Base-by-base conservation (phyloP, 2,888 invertebrate genomes). In the Scaptomyza reducta region DNA sequence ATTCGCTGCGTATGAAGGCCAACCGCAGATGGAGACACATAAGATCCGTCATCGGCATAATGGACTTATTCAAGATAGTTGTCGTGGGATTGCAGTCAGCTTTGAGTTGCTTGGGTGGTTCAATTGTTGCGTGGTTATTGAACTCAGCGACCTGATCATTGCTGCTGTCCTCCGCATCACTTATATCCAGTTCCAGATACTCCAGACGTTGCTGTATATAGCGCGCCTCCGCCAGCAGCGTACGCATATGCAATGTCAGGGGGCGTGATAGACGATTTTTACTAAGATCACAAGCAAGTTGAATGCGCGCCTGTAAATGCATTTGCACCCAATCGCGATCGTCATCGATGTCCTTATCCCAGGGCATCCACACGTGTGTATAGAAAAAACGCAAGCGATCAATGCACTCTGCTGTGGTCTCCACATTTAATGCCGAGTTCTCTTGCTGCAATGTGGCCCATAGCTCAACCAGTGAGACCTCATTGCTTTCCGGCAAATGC, bases 351-450 rank as follows among this genome's bases (percentile, higher is more conserved):
- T 94, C 94, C 53, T 91, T 89, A 74, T 94, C 94, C 94, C 94
- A 94, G 0, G 94, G 94, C 93, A 94, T 93, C 92, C 94, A 93
- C 3, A 94, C 83, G 75, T 94, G 91, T 50, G 92, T 92, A 64
- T 93, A 94, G 70, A 94, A 94, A 69, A 94, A 94, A 53, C 94
- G 89, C 46, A 94, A 79, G 68, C 93, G 93, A 88, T 94, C 94
- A 14, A 94, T 89, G 56, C 93, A 92, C 73, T 93, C 93, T 0
- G 94, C 93, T 0, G 94, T 94, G 6, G 91, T 90, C 22, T 93
- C 89, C 41, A 93, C 89, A 87, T 94, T 93, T 13, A 94, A 70
- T 1, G 89, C 93, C 1, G 90, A 65, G 59, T 93, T 93, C 62
- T 93, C 93, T 84, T 94, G 94, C 7, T 91, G 86, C 70, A 92